phyloP scores from a whole-genome alignment of 2,113 vertebrate genomes.

The Dicerorhinus sumatrensis region DNA sequence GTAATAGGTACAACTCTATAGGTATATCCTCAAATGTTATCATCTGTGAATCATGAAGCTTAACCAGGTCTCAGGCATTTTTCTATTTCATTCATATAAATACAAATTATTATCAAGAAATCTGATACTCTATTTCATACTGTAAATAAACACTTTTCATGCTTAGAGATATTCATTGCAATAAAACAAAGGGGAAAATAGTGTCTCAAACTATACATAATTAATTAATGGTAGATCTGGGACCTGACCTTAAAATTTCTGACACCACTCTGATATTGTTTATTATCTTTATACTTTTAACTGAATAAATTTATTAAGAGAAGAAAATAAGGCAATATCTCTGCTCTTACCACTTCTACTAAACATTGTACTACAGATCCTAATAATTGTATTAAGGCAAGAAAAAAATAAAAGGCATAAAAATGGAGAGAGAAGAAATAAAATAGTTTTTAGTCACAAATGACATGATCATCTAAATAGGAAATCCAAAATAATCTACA shows the following conservation, averaged over 20 bases:
- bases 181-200: neutral
- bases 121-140: neutral
- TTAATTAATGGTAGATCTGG: neutral
- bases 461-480: neutral
- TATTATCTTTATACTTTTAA: neutral
- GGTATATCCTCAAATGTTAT: neutral
- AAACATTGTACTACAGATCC: neutral
- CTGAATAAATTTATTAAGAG: neutral
- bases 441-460: neutral
- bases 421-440: neutral
- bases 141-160: neutral
- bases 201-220: neutral
- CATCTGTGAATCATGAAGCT: neutral
- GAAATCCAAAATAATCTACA: neutral
- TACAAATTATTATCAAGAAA: neutral
- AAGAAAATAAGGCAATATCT: neutral
- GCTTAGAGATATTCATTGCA: neutral
- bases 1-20: neutral
- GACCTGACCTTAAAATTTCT: neutral
- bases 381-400: neutral
- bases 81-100: slow-evolving; percentile 10
- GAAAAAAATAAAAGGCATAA: neutral
- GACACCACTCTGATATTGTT: neutral
- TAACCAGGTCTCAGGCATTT: neutral
- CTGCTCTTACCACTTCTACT: neutral